Evolutionary conservation across 2,113 vertebrate species (phyloP).

Genomic region (Tringa solitaria): DNA sequence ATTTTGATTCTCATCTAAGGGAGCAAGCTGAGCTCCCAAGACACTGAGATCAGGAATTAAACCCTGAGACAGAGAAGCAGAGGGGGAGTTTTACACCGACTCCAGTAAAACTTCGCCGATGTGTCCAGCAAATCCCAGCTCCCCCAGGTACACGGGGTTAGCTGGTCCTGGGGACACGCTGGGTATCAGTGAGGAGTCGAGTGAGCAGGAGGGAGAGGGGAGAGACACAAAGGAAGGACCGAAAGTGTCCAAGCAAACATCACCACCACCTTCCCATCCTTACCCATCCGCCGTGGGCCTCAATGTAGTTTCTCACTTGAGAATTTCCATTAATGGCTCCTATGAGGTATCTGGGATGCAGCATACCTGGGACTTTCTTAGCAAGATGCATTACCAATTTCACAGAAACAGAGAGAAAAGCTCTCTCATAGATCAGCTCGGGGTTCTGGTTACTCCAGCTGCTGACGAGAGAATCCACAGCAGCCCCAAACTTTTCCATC

Average conservation of each 20-base stretch:
- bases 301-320: slow-evolving; percentile 44
- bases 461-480: slow-evolving; percentile 19
- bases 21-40: background rate
- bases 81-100: background rate
- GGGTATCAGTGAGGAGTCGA: background rate
- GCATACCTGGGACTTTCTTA: background rate
- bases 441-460: slow-evolving; percentile 37
- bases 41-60: background rate
- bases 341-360: background rate
- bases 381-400: slow-evolving; percentile 11
- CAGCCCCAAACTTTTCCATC: background rate
- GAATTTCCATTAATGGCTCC: slow-evolving; percentile 20
- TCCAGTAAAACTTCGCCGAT: background rate
- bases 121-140: background rate
- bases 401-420: slow-evolving; percentile 51
- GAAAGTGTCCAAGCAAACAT: background rate
- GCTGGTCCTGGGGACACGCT: accelerated
- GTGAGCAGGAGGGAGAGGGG: background rate
- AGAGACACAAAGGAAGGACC: background rate
- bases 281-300: slow-evolving; percentile 67
- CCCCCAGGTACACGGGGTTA: accelerated
- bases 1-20: too few relatives aligned
- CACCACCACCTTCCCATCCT: background rate
- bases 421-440: slow-evolving; percentile 32
- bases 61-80: background rate